Evolutionary conservation across 37 sponge, comb jelly and placozoan species (phyloP).

Genomic region (Hexactinellida sp.): DNA sequence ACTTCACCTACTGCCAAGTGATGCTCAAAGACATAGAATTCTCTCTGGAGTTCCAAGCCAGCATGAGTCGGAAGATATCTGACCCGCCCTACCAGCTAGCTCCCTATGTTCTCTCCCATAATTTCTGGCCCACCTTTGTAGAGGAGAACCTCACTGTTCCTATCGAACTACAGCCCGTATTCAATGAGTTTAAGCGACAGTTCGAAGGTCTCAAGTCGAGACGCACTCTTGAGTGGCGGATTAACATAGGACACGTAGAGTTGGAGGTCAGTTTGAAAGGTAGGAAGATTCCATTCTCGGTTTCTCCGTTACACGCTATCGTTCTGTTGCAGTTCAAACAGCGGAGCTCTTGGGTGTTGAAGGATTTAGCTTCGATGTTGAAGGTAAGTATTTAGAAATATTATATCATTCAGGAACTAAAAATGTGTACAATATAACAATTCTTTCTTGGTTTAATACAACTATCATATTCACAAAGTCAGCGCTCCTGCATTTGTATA

Average conservation of each 20-base stretch:
- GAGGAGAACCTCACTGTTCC: conserved; percentile 66
- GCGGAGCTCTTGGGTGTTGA: conserved; percentile 21
- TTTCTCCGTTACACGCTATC: conserved; percentile 70
- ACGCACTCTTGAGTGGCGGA: conserved; percentile 77
- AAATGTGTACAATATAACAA: too few relatives aligned
- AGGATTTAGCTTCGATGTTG: not conserved
- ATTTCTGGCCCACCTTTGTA: conserved; percentile 79
- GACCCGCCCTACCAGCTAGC: not conserved
- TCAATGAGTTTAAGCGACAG: conserved; percentile 29
- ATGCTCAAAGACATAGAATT: conserved; percentile 89
- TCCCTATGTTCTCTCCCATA: conserved; percentile 66
- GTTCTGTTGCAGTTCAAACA: conserved; percentile 65
- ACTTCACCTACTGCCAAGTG: conserved; percentile 72
- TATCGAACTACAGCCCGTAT: conserved; percentile 28
- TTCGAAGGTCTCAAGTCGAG: conserved; percentile 52
- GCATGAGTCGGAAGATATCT: not conserved
- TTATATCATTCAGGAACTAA: too few relatives aligned
- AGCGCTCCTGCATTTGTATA: too few relatives aligned
- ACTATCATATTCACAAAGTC: too few relatives aligned
- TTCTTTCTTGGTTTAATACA: too few relatives aligned
- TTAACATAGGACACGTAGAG: conserved; percentile 57
- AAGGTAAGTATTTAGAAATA: too few relatives aligned
- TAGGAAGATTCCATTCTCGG: conserved; percentile 35
- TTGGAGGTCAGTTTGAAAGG: conserved; percentile 59
- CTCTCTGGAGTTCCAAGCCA: conserved; percentile 54